Percentiles rank a stretch among this genome's conserved stretches.
These are phyloP conservation scores for Ammodytes dubius DNA, from an alignment of 2,113 vertebrate genomes.

Conservation along the genomic window DNA sequence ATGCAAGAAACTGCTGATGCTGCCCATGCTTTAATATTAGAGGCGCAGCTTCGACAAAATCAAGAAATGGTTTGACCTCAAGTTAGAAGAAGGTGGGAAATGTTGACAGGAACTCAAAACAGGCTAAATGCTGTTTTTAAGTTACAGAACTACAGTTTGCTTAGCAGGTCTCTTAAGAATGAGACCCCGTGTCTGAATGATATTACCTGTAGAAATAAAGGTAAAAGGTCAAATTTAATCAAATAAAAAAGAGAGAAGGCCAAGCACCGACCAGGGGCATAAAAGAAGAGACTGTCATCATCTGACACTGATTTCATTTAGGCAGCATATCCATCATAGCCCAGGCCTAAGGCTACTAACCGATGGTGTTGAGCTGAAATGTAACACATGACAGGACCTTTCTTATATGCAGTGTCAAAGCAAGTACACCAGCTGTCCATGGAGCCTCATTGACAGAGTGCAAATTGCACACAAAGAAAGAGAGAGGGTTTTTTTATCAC, in stretches of 20 bases:
- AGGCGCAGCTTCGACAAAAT: conserved; percentile 14
- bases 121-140: neutral
- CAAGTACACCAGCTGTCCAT: conserved; percentile 49
- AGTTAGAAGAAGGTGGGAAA: neutral
- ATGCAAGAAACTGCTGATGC: conserved; percentile 27
- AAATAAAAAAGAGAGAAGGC: neutral
- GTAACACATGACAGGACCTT: conserved; percentile 50
- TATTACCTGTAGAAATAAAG: no score
- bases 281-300: conserved; percentile 16
- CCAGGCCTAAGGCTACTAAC: conserved; percentile 26
- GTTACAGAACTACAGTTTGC: neutral
- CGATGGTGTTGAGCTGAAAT: conserved; percentile 49
- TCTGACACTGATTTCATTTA: conserved; percentile 48
- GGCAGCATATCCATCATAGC: conserved; percentile 40
- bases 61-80: conserved; percentile 8
- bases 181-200: no score
- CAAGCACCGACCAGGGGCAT: neutral
- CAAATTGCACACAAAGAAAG: conserved; percentile 24
- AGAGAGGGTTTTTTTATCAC: neutral
- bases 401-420: conserved; percentile 37
- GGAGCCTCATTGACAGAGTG: conserved; percentile 52
- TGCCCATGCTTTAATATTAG: conserved; percentile 2
- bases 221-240: no score
- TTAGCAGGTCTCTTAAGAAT: no score
- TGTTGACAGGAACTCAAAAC: conserved; percentile 5